Base-by-base conservation (phyloP, 2,888 invertebrate species). In the Trimorus sp. region DNA sequence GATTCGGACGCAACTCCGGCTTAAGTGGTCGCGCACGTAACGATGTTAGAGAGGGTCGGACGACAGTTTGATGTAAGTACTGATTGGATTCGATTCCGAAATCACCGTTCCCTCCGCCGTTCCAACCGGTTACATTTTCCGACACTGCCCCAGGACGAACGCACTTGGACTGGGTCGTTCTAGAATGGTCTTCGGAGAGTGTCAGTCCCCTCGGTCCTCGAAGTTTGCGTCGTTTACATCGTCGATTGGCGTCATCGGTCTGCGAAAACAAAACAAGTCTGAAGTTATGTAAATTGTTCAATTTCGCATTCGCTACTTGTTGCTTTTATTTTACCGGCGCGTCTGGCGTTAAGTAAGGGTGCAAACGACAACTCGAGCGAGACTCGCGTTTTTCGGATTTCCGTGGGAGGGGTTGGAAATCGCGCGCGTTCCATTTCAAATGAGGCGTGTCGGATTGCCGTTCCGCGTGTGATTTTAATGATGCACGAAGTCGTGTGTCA, bases 61-160 rank as follows among this genome's bases (percentile, higher is more conserved):
- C 70, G 56, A 77, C 63, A 48, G 45, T 77, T 69, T 63, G 59
- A 58, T 73, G 77, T 77, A 77, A 77, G 81, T 73, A 81, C 59
- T 62, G 38, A 79, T 73, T 77, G 15, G 42, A 69, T 36, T 51
- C 8, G 16, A 71, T 62, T 78, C 66, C 63, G 26, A 53, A 15
- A 53, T 37, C 53, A 37, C 48, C 16, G 65, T 26, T 26, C 26
- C 26, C 26, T 26, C 26, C 26, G 26, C 26, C 26, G 26, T 26
- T 26, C 2, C 26, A 26, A 26, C 26, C 4, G 26, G 26, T 26
- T 26, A 26, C 26, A 26, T 26, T 26, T 26, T 26, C 49, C n/a
- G n/a, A 40, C 40, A 40, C 11, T 40, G 40, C 11, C 8, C 40
- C 40, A 40, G 11, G 11, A 40, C 26, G 26, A 26, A 4, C 26